Evolutionary conservation across 2,888 invertebrate genomes (phyloP), one percentile per base, ranked within the genome.

Genomic region (Pinctada fucata): DNA sequence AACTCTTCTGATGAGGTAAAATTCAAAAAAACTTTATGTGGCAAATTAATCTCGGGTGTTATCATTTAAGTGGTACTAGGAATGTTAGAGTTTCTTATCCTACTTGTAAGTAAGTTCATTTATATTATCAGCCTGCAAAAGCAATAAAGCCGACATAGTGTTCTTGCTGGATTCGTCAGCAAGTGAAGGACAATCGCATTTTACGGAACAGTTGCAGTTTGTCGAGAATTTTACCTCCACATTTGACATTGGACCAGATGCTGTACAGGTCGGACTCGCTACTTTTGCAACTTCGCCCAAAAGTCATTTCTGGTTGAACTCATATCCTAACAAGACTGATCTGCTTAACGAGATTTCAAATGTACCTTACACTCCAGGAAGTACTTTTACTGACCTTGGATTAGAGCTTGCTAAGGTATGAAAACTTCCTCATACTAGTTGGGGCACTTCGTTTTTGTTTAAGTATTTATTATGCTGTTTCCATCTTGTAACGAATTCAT

Each of bases 121-220:
- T 31, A 31, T 31, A 31, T 31, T 77, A 71, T 8, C 66, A 81
- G 81, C 71, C 63, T 86, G 86, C 72, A 79, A 80, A 10, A 79
- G 75, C 50, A 82, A 85, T 69, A 78, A 79, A 31, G 88, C 86
- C 0, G 88, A 88, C 72, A 83, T 88, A 47, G 82, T 87, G 47
- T 83, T 88, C 67, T 76, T 88, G 8, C 77, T 88, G 45, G 88
- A 87, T 78, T 81, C 85, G 6, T 88, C 88, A 6, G 75, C 81
- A 2, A 84, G 86, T 63, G 86, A 85, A 65, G 85, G 85, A 0
- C 48, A 49, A 3, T 50, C 52, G 45, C 84, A 85, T 74, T 88
- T 88, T 77, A 72, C 84, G 16, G 81, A 83, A 71, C 86, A 88
- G 70, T 73, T 86, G 13, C 81, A 86, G 5, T 87, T 88, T 72